Evolutionary conservation across 2,888 invertebrate species (phyloP).

Genomic region (Chironomus riparius): DNA sequence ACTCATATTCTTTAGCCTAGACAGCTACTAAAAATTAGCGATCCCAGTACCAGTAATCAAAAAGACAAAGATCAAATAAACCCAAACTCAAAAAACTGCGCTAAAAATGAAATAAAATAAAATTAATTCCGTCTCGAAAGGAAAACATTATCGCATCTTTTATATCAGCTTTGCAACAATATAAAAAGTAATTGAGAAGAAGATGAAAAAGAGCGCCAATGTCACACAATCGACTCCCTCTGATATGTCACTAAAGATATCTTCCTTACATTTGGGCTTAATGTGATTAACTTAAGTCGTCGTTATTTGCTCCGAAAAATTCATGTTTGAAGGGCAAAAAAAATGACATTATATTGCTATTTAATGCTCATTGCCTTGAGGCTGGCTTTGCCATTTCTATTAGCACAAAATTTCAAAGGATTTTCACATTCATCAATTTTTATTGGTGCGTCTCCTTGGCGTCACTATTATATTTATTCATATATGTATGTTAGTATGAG

Average conservation of each 20-base stretch:
- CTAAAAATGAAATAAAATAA: neutral
- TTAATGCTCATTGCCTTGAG: neutral
- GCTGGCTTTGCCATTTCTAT: neutral
- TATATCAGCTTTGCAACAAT: neutral
- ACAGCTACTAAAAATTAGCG: too few relatives aligned
- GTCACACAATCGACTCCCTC: neutral
- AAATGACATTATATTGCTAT: neutral
- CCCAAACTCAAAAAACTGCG: too few relatives aligned
- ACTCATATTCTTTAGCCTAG: too few relatives aligned
- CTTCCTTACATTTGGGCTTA: neutral
- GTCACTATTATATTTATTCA: neutral
- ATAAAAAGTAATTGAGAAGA: neutral
- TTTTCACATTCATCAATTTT: slow-evolving; percentile 25
- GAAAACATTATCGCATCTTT: slow-evolving; percentile 1
- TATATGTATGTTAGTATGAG: too few relatives aligned
- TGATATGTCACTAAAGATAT: neutral
- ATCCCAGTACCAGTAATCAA: too few relatives aligned
- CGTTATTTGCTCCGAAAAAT: too few relatives aligned
- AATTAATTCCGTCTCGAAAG: slow-evolving; percentile 3
- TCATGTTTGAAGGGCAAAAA: neutral
- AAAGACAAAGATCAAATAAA: too few relatives aligned
- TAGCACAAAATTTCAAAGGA: slow-evolving; percentile 18
- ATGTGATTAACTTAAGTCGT: slow-evolving; percentile 2
- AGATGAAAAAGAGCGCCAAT: neutral
- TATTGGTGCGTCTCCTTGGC: slow-evolving; percentile 20